Evolutionary conservation across 2,888 invertebrate species (phyloP), one percentile per base, ranked within the genome.

Genomic region (Spisula solida): DNA sequence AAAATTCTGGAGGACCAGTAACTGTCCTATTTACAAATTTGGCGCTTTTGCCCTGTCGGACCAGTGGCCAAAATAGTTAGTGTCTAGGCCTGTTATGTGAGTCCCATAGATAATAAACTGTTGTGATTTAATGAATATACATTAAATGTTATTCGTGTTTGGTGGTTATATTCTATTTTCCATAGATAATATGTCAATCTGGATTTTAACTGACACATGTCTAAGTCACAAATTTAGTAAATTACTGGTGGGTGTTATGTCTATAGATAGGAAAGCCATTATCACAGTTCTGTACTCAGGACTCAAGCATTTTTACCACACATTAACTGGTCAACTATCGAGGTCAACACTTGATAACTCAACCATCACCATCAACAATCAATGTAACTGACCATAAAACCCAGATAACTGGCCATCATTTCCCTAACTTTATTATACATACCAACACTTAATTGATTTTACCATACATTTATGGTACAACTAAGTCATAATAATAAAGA

Each of bases 281-380:
- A 66, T n/a, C 60, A 25, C n/a, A 66, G 25, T 25, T 25, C n/a
- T 25, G 25, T 10, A 25, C 25, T 75, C 0, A 75, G 25, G 25
- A 18, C 75, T 18, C 5, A 16, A 31, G 31, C 14, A 75, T 25
- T 75, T 75, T 75, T 14, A 75, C 29, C 75, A 34, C 34, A 14
- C 34, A 75, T 31, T 75, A n/a, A n/a, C n/a, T n/a, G n/a, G n/a
- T n/a, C 14, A 6, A n/a, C 16, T 25, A 4, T 31, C 6, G 31
- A 75, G 75, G 60, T 66, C 60, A 34, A 75, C 16, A 75, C 34
- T 25, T 75, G 18, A 75, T 75, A 31, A 75, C 75, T 34, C 75
- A 31, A 75, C 31, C 31, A 75, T 75, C 75, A 31, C 31, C 34
- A 75, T 75, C 29, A 70, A 70, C 31, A 75, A 75, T 75, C 25